Percentiles rank a stretch among this genome's conserved stretches.
These are phyloP conservation scores for Erpornis zantholeuca DNA, from an alignment of 2,113 vertebrate genomes.

Conservation along the genomic window DNA sequence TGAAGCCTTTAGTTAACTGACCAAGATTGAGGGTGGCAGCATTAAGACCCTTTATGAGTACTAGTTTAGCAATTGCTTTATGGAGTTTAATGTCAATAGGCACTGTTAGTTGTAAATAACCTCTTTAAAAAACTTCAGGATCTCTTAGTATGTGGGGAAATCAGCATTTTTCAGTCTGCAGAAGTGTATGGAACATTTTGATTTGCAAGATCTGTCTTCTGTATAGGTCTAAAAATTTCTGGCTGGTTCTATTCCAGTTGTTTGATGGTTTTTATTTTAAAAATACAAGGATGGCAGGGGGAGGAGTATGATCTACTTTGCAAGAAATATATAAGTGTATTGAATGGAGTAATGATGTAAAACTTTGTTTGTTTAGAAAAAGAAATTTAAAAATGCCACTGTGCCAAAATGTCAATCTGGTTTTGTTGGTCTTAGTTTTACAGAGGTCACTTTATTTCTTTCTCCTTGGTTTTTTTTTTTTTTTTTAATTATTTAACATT, in stretches of 20 bases:
- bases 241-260: not conserved
- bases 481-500: not conserved
- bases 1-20: not conserved
- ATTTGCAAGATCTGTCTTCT: not conserved
- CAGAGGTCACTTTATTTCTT: not conserved
- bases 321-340: not conserved
- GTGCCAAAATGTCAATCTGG: not conserved
- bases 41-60: not conserved
- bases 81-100: not conserved
- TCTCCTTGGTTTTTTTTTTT: not conserved
- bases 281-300: fast-evolving
- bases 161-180: not conserved
- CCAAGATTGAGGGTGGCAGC: not conserved
- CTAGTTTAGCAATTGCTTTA: not conserved
- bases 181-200: not conserved
- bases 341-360: not conserved
- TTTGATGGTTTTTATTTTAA: fast-evolving
- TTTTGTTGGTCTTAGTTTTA: not conserved
- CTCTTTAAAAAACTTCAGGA: not conserved
- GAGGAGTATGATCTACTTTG: not conserved
- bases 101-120: not conserved
- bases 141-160: not conserved
- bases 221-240: not conserved
- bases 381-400: fast-evolving
- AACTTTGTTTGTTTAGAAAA: not conserved